phyloP scores from a whole-genome alignment of 2,797 vertebrate genomes.

The Muraenolepis orangiensis region DNA sequence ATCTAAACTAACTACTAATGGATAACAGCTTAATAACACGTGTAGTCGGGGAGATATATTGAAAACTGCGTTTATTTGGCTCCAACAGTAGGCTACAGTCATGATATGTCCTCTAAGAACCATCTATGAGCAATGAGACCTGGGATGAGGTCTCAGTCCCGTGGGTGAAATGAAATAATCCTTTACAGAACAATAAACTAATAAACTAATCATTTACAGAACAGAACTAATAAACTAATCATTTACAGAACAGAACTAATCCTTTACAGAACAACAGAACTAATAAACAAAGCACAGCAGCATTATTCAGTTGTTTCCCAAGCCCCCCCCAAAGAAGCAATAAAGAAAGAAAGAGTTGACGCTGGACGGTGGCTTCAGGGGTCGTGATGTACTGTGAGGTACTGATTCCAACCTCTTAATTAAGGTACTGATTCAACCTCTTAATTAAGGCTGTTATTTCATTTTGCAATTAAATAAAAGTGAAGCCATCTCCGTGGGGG shows the following conservation, averaged over 20 bases:
- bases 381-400: too few relatives aligned
- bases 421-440: too few relatives aligned
- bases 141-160: constrained; percentile 56
- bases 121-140: constrained; percentile 52
- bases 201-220: constrained; percentile 33
- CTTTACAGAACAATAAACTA: constrained; percentile 46
- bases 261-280: constrained; percentile 45
- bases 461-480: neutral
- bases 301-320: constrained; percentile 14
- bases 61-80: constrained; percentile 75
- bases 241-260: constrained; percentile 40
- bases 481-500: neutral
- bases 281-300: constrained; percentile 30
- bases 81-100: constrained; percentile 74
- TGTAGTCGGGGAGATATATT: constrained; percentile 31
- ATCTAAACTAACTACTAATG: too few relatives aligned
- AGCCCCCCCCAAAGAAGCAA: constrained; percentile 18
- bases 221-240: constrained; percentile 43
- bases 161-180: constrained; percentile 42
- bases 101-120: constrained; percentile 61
- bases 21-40: too few relatives aligned
- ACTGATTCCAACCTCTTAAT: too few relatives aligned
- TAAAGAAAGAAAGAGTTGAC: constrained; percentile 6
- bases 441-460: neutral
- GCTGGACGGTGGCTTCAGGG: constrained; percentile 19